A percentile compares a stretch with the other conserved stretches of the same genome.
Evolutionary conservation across 1,140 invertebrate genomes (phyloP).

Genomic region (Dreissena polymorpha): DNA sequence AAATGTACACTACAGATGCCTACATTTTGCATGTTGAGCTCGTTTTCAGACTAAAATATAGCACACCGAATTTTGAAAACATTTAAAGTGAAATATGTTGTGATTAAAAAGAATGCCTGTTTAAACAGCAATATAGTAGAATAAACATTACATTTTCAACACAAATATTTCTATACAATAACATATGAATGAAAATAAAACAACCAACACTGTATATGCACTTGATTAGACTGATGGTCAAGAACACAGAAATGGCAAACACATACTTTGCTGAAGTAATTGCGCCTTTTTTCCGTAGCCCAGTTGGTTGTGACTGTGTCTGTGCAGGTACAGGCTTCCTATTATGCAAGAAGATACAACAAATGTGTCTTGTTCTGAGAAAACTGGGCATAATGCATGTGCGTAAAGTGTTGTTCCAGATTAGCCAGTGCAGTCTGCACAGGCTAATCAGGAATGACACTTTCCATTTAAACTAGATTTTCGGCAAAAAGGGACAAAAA

Average conservation of each 20-base stretch:
- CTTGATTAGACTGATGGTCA: not conserved
- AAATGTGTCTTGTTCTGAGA: no score
- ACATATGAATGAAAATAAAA: not conserved
- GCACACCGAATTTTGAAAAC: not conserved
- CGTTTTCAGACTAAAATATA: not conserved
- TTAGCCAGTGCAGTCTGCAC: no score
- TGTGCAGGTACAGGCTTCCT: constrained; percentile 48
- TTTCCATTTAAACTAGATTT: no score
- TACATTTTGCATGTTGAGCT: not conserved
- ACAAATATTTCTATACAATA: not conserved
- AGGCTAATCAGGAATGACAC: no score
- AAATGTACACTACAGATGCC: not conserved
- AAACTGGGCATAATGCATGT: no score
- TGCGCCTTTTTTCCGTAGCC: constrained; percentile 61
- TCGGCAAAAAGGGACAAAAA: no score
- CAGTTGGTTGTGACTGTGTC: constrained; percentile 53
- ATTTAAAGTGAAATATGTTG: not conserved
- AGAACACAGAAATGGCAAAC: not conserved
- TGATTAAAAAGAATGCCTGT: not conserved
- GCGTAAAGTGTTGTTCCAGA: no score
- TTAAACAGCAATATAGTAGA: not conserved
- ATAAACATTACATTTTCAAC: not conserved
- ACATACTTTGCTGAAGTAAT: constrained; percentile 67
- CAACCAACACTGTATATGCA: not conserved
- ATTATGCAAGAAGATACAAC: constrained; percentile 4